A percentile compares a stretch with the other conserved stretches of the same genome.
Evolutionary conservation across 1,140 invertebrate genomes (phyloP).

Genomic region (Calosoma granatense): DNA sequence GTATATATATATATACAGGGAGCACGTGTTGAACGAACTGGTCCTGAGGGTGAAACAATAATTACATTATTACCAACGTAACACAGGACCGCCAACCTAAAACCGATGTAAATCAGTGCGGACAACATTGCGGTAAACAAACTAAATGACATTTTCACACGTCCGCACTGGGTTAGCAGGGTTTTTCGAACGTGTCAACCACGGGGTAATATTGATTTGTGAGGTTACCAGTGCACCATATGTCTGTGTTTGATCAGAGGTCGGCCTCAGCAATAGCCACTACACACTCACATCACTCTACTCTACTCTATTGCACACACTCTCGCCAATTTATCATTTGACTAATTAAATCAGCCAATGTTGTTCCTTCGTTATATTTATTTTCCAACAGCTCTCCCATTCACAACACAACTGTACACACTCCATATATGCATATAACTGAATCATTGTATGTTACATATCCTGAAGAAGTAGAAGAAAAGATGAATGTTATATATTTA

Average conservation of each 20-base stretch:
- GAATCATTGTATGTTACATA: too few species aligned
- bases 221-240: background rate
- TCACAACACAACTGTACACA: too few species aligned
- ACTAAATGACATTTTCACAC: conserved; percentile 1
- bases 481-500: too few species aligned
- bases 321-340: too few species aligned
- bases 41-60: background rate
- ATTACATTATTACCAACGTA: conserved; percentile 2
- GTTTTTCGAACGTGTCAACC: background rate
- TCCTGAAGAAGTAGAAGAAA: too few species aligned
- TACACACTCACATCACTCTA: too few species aligned
- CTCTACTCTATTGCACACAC: too few species aligned
- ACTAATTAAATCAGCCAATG: too few species aligned
- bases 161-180: conserved; percentile 4
- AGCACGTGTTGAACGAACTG: background rate
- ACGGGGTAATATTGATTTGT: background rate
- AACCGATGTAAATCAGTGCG: conserved; percentile 1
- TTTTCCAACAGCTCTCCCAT: too few species aligned
- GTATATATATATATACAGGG: background rate
- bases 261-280: too few species aligned
- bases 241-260: background rate
- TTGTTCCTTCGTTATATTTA: too few species aligned
- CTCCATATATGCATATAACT: too few species aligned
- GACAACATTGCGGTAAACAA: conserved; percentile 7
- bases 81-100: background rate